phyloP scores from a whole-genome alignment of 2,113 vertebrate species.

The Psilopogon haemacephalus region DNA sequence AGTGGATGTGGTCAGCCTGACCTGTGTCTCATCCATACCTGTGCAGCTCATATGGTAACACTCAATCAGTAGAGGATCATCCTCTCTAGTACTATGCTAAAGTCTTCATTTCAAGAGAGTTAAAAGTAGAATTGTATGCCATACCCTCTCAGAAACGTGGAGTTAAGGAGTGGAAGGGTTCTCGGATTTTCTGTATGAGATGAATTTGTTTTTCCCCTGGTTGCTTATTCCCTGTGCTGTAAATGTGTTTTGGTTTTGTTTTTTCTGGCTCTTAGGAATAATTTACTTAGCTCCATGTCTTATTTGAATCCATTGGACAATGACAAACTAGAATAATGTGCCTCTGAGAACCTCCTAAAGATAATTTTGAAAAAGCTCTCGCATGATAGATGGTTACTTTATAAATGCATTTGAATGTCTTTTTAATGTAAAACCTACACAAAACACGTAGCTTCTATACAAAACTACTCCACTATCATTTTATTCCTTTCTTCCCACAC shows the following conservation, averaged over 20 bases:
- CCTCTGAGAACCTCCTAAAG: neutral
- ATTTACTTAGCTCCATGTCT: neutral
- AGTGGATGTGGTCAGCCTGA: neutral
- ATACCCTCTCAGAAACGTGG: neutral
- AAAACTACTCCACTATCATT: neutral
- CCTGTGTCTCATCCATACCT: neutral
- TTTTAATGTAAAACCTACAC: neutral
- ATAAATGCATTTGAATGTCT: neutral
- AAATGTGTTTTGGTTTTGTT: neutral
- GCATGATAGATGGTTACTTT: neutral
- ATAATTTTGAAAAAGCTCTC: neutral
- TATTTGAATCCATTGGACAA: neutral
- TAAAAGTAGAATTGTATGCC: neutral
- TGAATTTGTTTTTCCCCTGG: neutral
- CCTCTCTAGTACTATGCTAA: neutral
- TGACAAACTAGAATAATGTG: neutral
- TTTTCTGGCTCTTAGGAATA: neutral
- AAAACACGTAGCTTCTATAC: neutral
- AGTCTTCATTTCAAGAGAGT: neutral
- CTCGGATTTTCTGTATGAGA: neutral
- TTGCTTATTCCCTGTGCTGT: neutral
- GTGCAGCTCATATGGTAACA: neutral
- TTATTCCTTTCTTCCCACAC: neutral
- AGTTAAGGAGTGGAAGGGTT: neutral
- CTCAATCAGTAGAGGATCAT: neutral